phyloP scores from a whole-genome alignment of 2,113 vertebrate species.

The Orthochromis indermauri region DNA sequence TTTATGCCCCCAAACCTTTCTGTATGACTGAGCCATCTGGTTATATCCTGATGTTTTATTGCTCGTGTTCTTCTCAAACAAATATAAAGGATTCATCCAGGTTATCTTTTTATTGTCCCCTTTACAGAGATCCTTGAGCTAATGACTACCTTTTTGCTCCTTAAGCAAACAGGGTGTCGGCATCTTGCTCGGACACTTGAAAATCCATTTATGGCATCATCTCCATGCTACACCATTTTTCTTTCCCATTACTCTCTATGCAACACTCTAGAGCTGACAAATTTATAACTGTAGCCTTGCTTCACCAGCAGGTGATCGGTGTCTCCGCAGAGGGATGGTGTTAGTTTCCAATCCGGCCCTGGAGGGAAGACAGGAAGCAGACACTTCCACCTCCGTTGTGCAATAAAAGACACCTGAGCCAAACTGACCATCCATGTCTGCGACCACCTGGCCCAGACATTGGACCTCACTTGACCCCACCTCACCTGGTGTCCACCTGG shows the following conservation, averaged over 20 bases:
- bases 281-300: not conserved
- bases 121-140: not conserved
- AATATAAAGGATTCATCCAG: not conserved
- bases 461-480: constrained; percentile 53
- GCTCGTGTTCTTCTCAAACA: not conserved
- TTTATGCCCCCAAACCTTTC: not conserved
- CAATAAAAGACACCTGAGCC: constrained; percentile 53
- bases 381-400: constrained; percentile 36
- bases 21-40: not conserved
- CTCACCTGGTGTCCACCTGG: constrained; percentile 23
- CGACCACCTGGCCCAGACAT: constrained; percentile 60
- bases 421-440: constrained; percentile 68
- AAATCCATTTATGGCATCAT: not conserved
- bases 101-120: not conserved
- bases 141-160: not conserved
- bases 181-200: not conserved
- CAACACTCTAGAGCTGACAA: not conserved
- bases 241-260: not conserved
- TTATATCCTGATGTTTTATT: not conserved
- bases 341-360: constrained; percentile 41
- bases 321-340: not conserved
- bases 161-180: not conserved
- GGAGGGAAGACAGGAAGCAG: constrained; percentile 53
- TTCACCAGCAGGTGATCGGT: constrained; percentile 21
- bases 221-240: not conserved